phyloP scores from a whole-genome alignment of 2,888 invertebrate genomes.

The Chrysolina haemoptera region DNA sequence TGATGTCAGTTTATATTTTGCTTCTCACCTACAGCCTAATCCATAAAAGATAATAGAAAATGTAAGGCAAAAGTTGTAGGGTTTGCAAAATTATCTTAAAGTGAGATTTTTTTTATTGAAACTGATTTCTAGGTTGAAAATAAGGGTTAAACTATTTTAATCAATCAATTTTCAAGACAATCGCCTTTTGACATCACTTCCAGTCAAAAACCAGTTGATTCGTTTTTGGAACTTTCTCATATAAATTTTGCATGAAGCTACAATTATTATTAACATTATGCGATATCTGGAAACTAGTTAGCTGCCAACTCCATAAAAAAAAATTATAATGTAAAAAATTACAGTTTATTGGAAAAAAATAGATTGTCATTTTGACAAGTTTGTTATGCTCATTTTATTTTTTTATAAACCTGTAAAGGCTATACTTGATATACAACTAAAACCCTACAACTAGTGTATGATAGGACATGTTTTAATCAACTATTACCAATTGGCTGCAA shows the following conservation, averaged over 20 bases:
- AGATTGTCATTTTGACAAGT: neutral
- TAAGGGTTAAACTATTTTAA: neutral
- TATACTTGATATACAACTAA: neutral
- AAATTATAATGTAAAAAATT: neutral
- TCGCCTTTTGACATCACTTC: neutral
- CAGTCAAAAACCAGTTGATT: neutral
- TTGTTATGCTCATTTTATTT: neutral
- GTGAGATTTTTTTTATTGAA: neutral
- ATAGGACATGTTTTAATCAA: constrained; percentile 1
- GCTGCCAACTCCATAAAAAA: neutral
- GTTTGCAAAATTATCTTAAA: neutral
- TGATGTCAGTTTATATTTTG: neutral
- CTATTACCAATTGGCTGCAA: neutral
- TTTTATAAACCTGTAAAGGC: neutral
- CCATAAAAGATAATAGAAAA: neutral
- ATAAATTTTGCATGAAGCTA: neutral
- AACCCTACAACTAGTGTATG: constrained; percentile 10
- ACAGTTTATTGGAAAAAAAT: neutral
- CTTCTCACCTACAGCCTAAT: neutral
- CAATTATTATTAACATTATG: neutral
- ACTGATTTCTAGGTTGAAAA: constrained; percentile 2
- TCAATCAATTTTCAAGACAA: neutral
- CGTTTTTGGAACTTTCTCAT: neutral
- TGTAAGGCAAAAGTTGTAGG: neutral
- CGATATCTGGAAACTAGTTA: neutral